phyloP scores from a whole-genome alignment of 2,888 invertebrate genomes.

The Ellobium chinense region DNA sequence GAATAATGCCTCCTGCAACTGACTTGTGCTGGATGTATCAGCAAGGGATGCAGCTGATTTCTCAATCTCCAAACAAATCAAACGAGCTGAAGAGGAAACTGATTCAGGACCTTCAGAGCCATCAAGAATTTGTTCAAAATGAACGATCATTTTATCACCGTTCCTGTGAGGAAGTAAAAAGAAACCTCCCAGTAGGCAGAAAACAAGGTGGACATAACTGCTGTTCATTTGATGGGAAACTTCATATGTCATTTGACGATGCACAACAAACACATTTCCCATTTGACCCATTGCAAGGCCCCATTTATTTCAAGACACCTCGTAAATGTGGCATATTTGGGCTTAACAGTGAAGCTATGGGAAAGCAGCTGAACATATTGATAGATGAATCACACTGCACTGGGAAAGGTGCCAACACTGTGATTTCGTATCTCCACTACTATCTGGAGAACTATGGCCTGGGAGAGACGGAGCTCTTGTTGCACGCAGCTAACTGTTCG shows the following conservation, averaged over 20 bases:
- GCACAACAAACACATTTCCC: conserved; percentile 55
- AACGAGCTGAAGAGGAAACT: conserved; percentile 3
- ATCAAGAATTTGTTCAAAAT: no score
- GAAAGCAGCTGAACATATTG: conserved; percentile 16
- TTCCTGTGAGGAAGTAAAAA: no score
- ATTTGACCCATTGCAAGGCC: conserved; percentile 53
- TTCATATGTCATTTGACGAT: conserved; percentile 33
- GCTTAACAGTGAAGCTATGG: conserved; percentile 20
- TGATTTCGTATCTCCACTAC: conserved; percentile 38
- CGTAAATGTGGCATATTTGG: conserved; percentile 35
- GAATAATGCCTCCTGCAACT: conserved; percentile 18
- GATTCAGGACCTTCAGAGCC: no score
- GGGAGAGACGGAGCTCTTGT: conserved; percentile 16
- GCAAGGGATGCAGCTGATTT: background rate
- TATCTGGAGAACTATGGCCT: conserved; percentile 45
- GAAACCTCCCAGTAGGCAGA: background rate
- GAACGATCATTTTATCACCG: no score
- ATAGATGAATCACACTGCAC: conserved; percentile 31
- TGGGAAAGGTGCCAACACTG: conserved; percentile 46
- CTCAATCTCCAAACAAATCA: background rate
- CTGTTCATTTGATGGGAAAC: background rate
- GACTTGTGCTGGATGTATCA: conserved; percentile 21
- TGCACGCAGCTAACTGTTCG: conserved; percentile 31
- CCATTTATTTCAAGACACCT: conserved; percentile 49
- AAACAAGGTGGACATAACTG: background rate